Conservation (phyloP, 2,888 invertebrate species). For the Lacanobia wlatinum region DNA sequence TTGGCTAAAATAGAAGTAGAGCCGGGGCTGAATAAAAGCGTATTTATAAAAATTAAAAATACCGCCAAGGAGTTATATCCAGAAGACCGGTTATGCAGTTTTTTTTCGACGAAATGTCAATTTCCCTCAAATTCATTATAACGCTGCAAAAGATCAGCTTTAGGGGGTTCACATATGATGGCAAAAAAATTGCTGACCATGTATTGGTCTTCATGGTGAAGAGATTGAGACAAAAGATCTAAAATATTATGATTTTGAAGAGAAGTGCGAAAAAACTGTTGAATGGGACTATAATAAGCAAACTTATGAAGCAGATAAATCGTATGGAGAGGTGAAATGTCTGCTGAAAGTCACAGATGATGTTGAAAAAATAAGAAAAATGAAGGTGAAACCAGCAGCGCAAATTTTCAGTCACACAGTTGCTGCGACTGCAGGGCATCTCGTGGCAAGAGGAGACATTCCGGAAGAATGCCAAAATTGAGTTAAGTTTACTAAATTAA, state of each 20-base stretch:
- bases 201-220: too few species aligned
- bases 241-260: conserved; percentile 11
- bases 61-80: conserved; percentile 7
- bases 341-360: conserved; percentile 8
- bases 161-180: too few species aligned
- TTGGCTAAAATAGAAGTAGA: conserved; percentile 12
- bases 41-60: conserved; percentile 17
- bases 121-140: too few species aligned
- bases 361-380: conserved; percentile 25
- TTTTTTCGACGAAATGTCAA: too few species aligned
- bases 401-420: conserved; percentile 21
- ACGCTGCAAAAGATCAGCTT: too few species aligned
- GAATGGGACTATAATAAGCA: conserved; percentile 35
- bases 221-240: conserved; percentile 2
- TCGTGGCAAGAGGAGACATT: conserved; percentile 26
- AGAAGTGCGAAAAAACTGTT: not conserved
- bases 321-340: conserved; percentile 20
- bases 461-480: conserved; percentile 18
- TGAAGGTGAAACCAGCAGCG: conserved; percentile 1
- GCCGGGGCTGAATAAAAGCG: conserved; percentile 3
- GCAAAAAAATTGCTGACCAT: too few species aligned
- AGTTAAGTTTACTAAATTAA: not conserved
- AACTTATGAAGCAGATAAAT: conserved; percentile 19
- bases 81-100: conserved; percentile 10
- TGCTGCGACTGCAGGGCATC: conserved; percentile 17